These are phyloP conservation scores for Heliothis peltigera DNA, from an alignment of 2,888 invertebrate genomes.

Conservation along the genomic window DNA sequence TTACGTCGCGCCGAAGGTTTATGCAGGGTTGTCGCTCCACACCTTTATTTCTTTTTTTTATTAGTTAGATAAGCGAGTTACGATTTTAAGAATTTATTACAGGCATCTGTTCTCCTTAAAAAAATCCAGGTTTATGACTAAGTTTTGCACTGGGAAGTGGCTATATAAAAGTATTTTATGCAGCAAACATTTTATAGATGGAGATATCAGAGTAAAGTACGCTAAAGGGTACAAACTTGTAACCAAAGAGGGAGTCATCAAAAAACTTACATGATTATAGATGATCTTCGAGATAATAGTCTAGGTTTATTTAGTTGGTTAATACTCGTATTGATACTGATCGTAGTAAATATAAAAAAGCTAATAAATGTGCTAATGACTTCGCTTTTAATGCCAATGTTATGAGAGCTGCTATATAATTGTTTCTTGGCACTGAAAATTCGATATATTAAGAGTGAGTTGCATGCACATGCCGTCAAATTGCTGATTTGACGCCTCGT, in stretches of 20 bases:
- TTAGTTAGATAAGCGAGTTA: constrained; percentile 54
- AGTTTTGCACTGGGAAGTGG: constrained; percentile 35
- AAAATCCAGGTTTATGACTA: constrained; percentile 40
- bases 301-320: too few species aligned
- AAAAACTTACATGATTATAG: not conserved
- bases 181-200: constrained; percentile 35
- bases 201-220: constrained; percentile 18
- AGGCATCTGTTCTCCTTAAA: constrained; percentile 43
- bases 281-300: too few species aligned
- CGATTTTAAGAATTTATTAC: constrained; percentile 46
- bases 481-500: too few species aligned
- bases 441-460: too few species aligned
- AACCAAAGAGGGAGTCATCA: not conserved
- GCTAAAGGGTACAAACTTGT: not conserved
- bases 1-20: constrained; percentile 53
- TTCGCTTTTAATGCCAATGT: too few species aligned
- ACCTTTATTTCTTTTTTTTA: constrained; percentile 58
- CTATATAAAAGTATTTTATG: constrained; percentile 47
- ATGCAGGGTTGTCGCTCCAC: constrained; percentile 52
- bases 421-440: too few species aligned
- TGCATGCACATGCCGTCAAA: too few species aligned
- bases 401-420: too few species aligned
- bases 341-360: too few species aligned
- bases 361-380: too few species aligned
- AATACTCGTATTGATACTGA: too few species aligned